Evolutionary conservation across 1,140 invertebrate genomes (phyloP).

Genomic region (Tetramorium alpestre): DNA sequence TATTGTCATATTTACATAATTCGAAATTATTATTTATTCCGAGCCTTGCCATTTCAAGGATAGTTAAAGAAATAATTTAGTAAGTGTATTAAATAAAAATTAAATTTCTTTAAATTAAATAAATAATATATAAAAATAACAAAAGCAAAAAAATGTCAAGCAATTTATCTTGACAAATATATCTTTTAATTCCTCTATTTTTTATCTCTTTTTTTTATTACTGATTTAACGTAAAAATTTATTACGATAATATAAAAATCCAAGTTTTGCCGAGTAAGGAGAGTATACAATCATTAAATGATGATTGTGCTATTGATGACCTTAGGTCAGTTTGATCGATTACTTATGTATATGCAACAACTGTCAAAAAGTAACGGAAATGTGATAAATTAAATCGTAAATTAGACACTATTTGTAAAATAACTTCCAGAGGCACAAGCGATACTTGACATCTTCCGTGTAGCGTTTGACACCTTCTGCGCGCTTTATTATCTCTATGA

Average conservation of each 20-base stretch:
- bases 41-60: not conserved
- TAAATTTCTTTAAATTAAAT: not conserved
- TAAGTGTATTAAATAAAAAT: not conserved
- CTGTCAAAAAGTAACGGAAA: not conserved
- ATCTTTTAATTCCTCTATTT: not conserved
- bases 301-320: not conserved
- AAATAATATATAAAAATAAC: not conserved
- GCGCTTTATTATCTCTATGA: constrained; percentile 1
- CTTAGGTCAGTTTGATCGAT: constrained; percentile 1
- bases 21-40: not conserved
- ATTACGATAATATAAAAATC: not conserved
- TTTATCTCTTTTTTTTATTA: not conserved
- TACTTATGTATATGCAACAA: not conserved
- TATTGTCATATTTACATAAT: not conserved
- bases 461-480: not conserved
- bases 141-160: too few relatives aligned
- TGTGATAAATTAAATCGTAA: constrained; percentile 4
- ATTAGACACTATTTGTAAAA: constrained; percentile 12
- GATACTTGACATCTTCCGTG: not conserved
- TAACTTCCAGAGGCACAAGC: not conserved
- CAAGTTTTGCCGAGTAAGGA: not conserved
- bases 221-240: not conserved
- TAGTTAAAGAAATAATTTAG: not conserved
- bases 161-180: not conserved
- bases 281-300: not conserved